Evolutionary conservation across 2,888 invertebrate species (phyloP), one percentile per base, ranked within the genome.

Genomic region (Orthosia gracilis): DNA sequence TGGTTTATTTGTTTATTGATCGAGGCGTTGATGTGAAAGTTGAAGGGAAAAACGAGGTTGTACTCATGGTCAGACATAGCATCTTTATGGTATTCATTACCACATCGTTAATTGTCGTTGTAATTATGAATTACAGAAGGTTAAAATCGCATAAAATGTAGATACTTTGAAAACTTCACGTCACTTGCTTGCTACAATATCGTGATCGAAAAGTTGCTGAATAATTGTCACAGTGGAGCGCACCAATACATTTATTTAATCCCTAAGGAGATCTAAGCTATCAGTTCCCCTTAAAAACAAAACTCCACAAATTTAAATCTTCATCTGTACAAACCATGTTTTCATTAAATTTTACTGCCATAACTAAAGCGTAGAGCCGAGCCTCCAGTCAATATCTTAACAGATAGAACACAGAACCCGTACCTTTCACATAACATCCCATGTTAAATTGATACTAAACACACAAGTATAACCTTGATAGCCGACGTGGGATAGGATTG

Each of bases 391-490:
- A 68, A 70, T 84, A 74, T 72, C 66, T 71, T 66, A 54, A 52
- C 62, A 61, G 49, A 69, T 59, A 73, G 58, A 70, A 79, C 67
- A 72, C 61, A 66, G 64, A 59, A 45, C 75, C 76, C 68, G 70
- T 58, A 57, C 63, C 23, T 52, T 69, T 70, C 81, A 59, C 80
- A 75, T 71, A 71, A 68, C 70, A 81, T 84, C 82, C 85, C 65
- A 85, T 82, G 82, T 73, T 85, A 70, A 81, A 77, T 69, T 83
- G 77, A 85, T 83, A 78, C 78, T 83, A 83, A 84, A 82, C 77
- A 76, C 65, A 85, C 83, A 74, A 82, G 78, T 61, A 76, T 71
- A 85, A 73, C 86, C 86, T 86, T 86, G 86, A 77, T 83, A 67
- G 74, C 61, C 78, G 68, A 80, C 73, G 77, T 74, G 76, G 78